Evolutionary conservation across 2,888 invertebrate genomes (phyloP).

Genomic region (Muschampia plurimacula): DNA sequence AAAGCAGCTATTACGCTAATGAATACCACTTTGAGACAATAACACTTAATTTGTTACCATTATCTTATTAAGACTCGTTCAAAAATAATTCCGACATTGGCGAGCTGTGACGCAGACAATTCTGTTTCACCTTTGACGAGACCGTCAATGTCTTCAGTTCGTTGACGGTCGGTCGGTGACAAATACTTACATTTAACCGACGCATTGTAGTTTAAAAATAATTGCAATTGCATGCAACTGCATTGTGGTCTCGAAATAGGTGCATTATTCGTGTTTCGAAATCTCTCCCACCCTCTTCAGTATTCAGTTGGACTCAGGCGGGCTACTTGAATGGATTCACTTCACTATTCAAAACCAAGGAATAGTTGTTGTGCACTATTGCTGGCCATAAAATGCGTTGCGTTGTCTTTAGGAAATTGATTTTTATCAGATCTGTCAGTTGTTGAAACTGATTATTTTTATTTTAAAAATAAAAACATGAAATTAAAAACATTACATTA

Average conservation of each 20-base stretch:
- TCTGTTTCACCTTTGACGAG: conserved; percentile 30
- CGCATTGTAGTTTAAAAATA: conserved; percentile 42
- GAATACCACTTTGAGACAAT: not conserved
- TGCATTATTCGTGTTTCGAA: conserved; percentile 8
- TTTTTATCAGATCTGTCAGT: not conserved
- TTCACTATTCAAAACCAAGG: conserved; percentile 6
- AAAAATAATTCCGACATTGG: conserved; percentile 26
- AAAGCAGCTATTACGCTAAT: not conserved
- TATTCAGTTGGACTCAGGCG: not conserved
- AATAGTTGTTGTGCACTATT: conserved; percentile 25
- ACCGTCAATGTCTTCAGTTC: conserved; percentile 28
- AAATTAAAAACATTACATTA: not conserved
- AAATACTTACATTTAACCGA: conserved; percentile 28
- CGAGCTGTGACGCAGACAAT: conserved; percentile 7
- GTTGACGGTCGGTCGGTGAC: conserved; percentile 31
- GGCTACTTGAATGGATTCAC: conserved; percentile 1
- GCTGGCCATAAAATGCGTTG: not conserved
- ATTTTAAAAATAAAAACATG: no score
- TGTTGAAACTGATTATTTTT: no score
- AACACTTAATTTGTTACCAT: conserved; percentile 5
- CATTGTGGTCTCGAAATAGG: conserved; percentile 27
- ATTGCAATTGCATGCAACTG: conserved; percentile 30
- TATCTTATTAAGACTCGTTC: conserved; percentile 1
- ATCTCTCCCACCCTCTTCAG: not conserved
- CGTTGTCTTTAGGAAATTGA: not conserved